Percentiles rank a stretch among this genome's conserved stretches.
phyloP scores from a whole-genome alignment of 2,888 invertebrate genomes.

The Agrenia bidenticulata region DNA sequence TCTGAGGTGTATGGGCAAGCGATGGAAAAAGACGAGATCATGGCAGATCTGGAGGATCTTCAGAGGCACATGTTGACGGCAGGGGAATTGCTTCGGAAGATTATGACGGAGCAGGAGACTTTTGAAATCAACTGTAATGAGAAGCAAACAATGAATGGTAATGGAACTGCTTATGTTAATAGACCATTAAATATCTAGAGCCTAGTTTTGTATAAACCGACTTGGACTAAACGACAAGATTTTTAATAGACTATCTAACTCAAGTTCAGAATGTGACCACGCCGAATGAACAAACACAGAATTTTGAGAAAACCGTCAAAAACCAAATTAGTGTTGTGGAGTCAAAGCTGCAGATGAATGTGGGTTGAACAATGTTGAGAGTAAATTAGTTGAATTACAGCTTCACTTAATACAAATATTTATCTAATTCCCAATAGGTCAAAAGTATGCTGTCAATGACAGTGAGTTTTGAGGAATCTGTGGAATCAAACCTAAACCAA shows the following conservation, averaged over 20 bases:
- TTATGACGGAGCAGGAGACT: slow-evolving; percentile 25
- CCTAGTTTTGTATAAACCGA: no score
- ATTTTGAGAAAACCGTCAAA: slow-evolving; percentile 18
- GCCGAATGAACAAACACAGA: slow-evolving; percentile 11
- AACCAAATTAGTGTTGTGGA: slow-evolving; percentile 14
- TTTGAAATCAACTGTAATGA: slow-evolving; percentile 26
- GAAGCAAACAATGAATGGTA: slow-evolving; percentile 31
- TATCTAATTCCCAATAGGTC: slow-evolving; percentile 16
- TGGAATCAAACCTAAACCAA: slow-evolving; percentile 17
- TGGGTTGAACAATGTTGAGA: slow-evolving; percentile 11
- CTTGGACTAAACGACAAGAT: no score
- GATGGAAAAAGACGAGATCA: no score
- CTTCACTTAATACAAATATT: no score
- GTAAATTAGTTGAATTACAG: no score
- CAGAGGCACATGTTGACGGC: not conserved
- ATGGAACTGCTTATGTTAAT: no score
- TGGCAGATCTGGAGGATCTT: slow-evolving; percentile 34
- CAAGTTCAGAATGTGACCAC: slow-evolving; percentile 13
- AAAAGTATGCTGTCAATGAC: slow-evolving; percentile 20
- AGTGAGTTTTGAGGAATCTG: slow-evolving; percentile 21
- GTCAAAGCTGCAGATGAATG: slow-evolving; percentile 23
- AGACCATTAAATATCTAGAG: no score
- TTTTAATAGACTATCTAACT: slow-evolving; percentile 16
- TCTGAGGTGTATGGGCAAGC: no score
- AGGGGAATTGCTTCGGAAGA: slow-evolving; percentile 22